Conservation (phyloP, 2,113 vertebrate genomes). For the Dermatemys mawii region DNA sequence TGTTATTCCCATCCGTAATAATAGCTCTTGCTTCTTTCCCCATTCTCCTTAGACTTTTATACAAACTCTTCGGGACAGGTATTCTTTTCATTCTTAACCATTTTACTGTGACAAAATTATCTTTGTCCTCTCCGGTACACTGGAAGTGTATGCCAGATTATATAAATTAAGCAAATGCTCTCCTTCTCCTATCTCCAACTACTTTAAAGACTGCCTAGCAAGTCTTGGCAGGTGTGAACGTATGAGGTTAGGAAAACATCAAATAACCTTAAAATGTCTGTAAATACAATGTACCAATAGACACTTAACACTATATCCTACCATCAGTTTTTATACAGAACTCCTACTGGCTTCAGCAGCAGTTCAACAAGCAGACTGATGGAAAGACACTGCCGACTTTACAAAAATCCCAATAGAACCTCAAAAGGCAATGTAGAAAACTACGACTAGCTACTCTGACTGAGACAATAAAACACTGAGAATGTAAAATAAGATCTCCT, state of each 20-base stretch:
- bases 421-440: background rate
- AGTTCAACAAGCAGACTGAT: background rate
- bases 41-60: background rate
- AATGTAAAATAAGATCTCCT: background rate
- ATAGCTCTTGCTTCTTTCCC: background rate
- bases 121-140: background rate
- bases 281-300: background rate
- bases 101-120: too few species aligned
- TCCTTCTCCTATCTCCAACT: background rate
- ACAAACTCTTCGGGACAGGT: background rate
- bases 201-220: background rate
- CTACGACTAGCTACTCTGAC: background rate
- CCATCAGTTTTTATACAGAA: background rate
- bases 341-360: background rate
- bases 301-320: background rate
- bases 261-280: background rate
- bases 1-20: background rate
- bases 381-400: background rate
- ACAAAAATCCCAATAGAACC: background rate
- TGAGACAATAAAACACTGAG: background rate
- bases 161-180: background rate
- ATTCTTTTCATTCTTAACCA: background rate
- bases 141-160: rapidly evolving
- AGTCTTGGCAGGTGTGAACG: background rate
- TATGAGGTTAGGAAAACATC: background rate